phyloP scores from a whole-genome alignment of 2,888 invertebrate genomes.

The Chaetogeoica ovagalla region DNA sequence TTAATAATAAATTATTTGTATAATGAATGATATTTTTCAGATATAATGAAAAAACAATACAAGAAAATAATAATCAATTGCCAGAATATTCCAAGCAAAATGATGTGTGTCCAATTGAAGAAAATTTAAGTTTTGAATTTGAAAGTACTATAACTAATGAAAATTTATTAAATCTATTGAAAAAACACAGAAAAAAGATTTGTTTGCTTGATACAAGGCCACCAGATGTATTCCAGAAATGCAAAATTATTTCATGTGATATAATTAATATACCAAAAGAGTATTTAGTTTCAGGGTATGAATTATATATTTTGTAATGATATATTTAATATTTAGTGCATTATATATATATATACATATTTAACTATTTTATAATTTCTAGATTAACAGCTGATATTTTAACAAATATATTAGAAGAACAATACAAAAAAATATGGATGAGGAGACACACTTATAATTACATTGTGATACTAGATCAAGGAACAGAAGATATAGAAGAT shows the following conservation, averaged over 20 bases:
- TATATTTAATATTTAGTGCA: neutral
- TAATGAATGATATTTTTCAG: constrained; percentile 11
- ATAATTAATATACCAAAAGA: constrained; percentile 50
- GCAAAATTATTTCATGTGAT: constrained; percentile 35
- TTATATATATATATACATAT: neutral
- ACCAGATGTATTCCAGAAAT: constrained; percentile 26
- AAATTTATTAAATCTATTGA: constrained; percentile 21
- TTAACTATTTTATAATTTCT: constrained; percentile 11
- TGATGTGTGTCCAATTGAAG: neutral
- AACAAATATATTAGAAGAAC: constrained; percentile 23
- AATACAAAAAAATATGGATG: constrained; percentile 24
- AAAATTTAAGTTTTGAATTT: constrained; percentile 23
- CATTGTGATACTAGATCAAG: constrained; percentile 42
- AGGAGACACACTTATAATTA: constrained; percentile 35
- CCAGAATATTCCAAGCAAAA: constrained; percentile 3
- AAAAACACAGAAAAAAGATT: constrained; percentile 18
- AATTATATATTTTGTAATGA: neutral
- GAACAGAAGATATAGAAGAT: constrained; percentile 45
- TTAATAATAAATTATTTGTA: neutral
- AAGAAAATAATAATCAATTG: constrained; percentile 13
- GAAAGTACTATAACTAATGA: constrained; percentile 41
- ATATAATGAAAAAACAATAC: constrained; percentile 15
- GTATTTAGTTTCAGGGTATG: constrained; percentile 29
- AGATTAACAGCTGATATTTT: constrained; percentile 35
- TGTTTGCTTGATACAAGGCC: constrained; percentile 44